Evolutionary conservation across 2,888 invertebrate species (phyloP).

Genomic region (Portevinia maculata): DNA sequence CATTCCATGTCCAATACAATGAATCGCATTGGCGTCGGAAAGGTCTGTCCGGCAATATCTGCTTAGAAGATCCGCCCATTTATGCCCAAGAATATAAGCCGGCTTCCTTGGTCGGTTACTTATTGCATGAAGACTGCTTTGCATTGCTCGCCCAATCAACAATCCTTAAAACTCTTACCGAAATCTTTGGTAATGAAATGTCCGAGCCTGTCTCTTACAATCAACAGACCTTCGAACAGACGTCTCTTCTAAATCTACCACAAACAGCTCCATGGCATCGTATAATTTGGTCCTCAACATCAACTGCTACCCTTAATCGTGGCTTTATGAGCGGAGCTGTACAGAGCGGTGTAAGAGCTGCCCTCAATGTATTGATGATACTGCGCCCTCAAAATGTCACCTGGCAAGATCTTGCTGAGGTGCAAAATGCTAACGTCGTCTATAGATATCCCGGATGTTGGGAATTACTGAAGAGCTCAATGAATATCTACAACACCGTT

Average conservation of each 20-base stretch:
- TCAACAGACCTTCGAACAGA: constrained; percentile 77
- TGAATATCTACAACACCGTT: constrained; percentile 80
- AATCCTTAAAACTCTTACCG: constrained; percentile 76
- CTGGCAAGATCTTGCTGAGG: constrained; percentile 80
- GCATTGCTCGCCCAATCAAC: constrained; percentile 73
- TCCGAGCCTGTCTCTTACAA: constrained; percentile 75
- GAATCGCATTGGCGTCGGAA: constrained; percentile 78
- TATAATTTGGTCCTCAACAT: constrained; percentile 80
- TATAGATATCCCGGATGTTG: constrained; percentile 49
- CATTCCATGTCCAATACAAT: constrained; percentile 77
- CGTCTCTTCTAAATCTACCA: constrained; percentile 75
- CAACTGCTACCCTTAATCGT: constrained; percentile 78
- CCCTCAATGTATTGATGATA: constrained; percentile 78
- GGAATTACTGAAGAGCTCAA: constrained; percentile 76
- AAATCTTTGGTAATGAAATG: constrained; percentile 79
- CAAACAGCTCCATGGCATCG: constrained; percentile 79
- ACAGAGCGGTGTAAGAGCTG: constrained; percentile 81
- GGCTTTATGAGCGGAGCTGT: constrained; percentile 81
- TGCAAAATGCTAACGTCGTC: constrained; percentile 75
- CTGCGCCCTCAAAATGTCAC: constrained; percentile 80
- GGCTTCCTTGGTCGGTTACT: constrained; percentile 74
- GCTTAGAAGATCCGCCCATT: constrained; percentile 76
- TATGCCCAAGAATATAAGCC: constrained; percentile 77
- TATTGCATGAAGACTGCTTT: constrained; percentile 76
- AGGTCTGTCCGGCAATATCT: constrained; percentile 79